Evolutionary conservation across 2,888 invertebrate species (phyloP).

Genomic region (Ichneumon xanthorius): DNA sequence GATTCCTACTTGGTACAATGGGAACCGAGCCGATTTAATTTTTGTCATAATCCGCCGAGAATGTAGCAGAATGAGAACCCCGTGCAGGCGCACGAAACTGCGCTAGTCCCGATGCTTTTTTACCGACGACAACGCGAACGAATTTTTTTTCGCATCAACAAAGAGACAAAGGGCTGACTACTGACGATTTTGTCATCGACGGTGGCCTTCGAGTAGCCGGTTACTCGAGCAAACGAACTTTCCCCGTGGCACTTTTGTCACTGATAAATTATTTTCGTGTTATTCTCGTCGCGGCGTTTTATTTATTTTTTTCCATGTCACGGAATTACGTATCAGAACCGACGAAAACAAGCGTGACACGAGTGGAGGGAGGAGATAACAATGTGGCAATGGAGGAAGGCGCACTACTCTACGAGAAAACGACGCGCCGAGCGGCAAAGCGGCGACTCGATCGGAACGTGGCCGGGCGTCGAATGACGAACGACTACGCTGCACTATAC

Average conservation of each 20-base stretch:
- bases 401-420: conserved; percentile 19
- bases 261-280: not conserved
- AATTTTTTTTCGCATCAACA: not conserved
- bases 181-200: conserved; percentile 21
- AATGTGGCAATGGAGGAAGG: not conserved
- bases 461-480: conserved; percentile 48
- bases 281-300: not conserved
- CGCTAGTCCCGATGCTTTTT: not conserved
- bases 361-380: not conserved
- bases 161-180: not conserved
- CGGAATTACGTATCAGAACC: not conserved
- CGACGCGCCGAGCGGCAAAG: conserved; percentile 24
- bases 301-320: not conserved
- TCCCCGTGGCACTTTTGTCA: conserved; percentile 28
- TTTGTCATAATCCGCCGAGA: not conserved
- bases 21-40: not conserved
- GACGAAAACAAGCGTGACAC: not conserved
- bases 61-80: not conserved
- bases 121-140: not conserved
- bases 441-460: conserved; percentile 44
- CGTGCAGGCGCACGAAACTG: not conserved
- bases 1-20: not conserved
- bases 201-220: not conserved
- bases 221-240: not conserved
- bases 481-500: conserved; percentile 45